Evolutionary conservation across 30 jellyfish, hydroid and myxozoan species (phyloP).

Genomic region (Pseudorhiza aurosa): DNA sequence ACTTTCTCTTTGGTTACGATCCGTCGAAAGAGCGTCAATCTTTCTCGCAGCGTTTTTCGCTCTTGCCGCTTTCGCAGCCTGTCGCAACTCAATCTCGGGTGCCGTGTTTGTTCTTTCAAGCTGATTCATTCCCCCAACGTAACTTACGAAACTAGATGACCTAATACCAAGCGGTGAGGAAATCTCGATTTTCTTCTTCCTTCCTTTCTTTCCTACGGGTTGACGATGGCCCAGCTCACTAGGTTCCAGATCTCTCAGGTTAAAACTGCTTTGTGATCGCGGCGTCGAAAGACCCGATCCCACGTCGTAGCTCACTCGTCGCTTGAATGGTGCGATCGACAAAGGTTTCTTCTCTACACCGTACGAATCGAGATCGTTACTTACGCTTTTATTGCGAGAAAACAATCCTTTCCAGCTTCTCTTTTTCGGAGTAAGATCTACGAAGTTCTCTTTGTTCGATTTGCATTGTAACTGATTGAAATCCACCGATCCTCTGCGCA

Average conservation of each 20-base stretch:
- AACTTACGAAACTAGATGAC: conserved; percentile 70
- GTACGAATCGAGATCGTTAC: conserved; percentile 48
- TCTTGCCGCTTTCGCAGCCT: conserved; percentile 44
- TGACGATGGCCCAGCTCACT: conserved; percentile 29
- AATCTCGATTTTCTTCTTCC: conserved; percentile 67
- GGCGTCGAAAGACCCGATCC: conserved; percentile 42
- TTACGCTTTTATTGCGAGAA: conserved; percentile 66
- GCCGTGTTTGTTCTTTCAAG: conserved; percentile 67
- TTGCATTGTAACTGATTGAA: conserved; percentile 19
- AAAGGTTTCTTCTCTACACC: conserved; percentile 44
- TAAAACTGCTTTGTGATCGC: conserved; percentile 73
- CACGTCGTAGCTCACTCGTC: conserved; percentile 53
- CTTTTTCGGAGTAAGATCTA: conserved; percentile 69
- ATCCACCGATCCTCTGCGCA: conserved; percentile 76
- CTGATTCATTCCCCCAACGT: conserved; percentile 69
- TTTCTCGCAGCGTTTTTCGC: conserved; percentile 9
- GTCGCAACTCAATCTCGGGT: conserved; percentile 54
- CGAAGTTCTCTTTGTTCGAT: conserved; percentile 13
- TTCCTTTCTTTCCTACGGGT: conserved; percentile 31
- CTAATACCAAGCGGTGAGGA: conserved; percentile 71
- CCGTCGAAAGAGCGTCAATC: conserved; percentile 10
- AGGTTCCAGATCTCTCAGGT: conserved; percentile 58
- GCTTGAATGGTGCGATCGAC: conserved; percentile 41
- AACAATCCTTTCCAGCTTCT: conserved; percentile 89
- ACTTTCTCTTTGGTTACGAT: not conserved